A percentile compares a stretch with the other conserved stretches of the same genome.
Conservation (phyloP, 2,113 vertebrate species). For the Tor tambroides region DNA sequence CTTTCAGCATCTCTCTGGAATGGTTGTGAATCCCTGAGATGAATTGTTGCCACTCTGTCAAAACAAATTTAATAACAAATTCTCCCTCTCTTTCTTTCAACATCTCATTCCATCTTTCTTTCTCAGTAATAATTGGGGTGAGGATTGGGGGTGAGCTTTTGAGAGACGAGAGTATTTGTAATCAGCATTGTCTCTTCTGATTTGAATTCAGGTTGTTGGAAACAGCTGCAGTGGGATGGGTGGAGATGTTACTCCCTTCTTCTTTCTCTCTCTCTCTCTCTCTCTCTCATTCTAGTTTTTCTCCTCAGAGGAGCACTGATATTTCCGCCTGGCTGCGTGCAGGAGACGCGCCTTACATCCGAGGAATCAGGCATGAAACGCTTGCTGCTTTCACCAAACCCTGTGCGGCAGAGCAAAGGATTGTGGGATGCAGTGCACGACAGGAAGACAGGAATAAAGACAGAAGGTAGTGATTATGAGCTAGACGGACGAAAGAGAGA, state of each 20-base stretch:
- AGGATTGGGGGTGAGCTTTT: conserved; percentile 41
- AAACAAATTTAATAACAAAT: conserved; percentile 40
- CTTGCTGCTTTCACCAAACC: conserved; percentile 39
- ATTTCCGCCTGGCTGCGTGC: conserved; percentile 42
- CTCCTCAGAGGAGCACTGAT: conserved; percentile 47
- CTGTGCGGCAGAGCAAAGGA: conserved; percentile 16
- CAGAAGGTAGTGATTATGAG: conserved; percentile 39
- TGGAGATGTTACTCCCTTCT: conserved; percentile 37
- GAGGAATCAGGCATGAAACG: conserved; percentile 68
- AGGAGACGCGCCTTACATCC: conserved; percentile 53
- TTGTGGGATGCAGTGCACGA: conserved; percentile 14
- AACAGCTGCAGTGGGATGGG: conserved; percentile 32
- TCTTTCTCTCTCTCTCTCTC: not conserved
- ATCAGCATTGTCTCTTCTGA: conserved; percentile 42
- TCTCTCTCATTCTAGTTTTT: conserved; percentile 29
- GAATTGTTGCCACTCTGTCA: conserved; percentile 22
- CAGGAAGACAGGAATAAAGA: conserved; percentile 34
- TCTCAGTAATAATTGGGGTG: conserved; percentile 41
- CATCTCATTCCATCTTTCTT: conserved; percentile 30
- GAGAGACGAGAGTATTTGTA: conserved; percentile 53
- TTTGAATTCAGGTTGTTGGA: conserved; percentile 42
- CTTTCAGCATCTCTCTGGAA: not conserved
- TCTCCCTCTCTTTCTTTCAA: conserved; percentile 24
- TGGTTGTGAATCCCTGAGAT: not conserved
- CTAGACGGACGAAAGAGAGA: conserved; percentile 28